Evolutionary conservation across 2,888 invertebrate species (phyloP).

Genomic region (Rhodophaea formosa): DNA sequence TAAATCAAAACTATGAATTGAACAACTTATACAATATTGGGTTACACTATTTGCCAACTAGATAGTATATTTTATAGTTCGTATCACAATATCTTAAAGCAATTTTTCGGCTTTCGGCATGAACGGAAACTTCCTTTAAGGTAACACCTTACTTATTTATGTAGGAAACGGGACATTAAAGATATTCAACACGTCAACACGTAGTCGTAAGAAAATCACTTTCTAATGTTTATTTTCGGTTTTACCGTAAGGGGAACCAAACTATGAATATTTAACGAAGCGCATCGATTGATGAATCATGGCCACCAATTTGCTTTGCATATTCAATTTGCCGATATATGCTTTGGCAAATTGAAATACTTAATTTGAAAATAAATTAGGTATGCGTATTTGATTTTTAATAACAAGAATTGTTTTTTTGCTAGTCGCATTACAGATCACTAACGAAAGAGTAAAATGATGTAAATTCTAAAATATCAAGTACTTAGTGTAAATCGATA

Average conservation of each 20-base stretch:
- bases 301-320: constrained; percentile 1
- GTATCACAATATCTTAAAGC: too few relatives aligned
- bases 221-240: constrained; percentile 12
- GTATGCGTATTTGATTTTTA: not conserved
- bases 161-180: not conserved
- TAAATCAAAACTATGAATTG: too few relatives aligned
- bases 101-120: too few relatives aligned
- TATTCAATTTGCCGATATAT: not conserved
- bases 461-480: too few relatives aligned
- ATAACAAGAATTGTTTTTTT: not conserved
- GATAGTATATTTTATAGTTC: too few relatives aligned
- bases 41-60: too few relatives aligned
- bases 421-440: too few relatives aligned
- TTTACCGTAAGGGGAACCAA: not conserved
- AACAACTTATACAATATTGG: too few relatives aligned
- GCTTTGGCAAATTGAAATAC: not conserved
- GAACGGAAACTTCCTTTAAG: constrained; percentile 3
- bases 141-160: not conserved
- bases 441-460: too few relatives aligned
- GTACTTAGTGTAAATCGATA: too few relatives aligned
- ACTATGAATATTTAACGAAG: constrained; percentile 8
- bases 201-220: constrained; percentile 9
- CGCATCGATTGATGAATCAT: constrained; percentile 16
- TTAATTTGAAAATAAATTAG: not conserved
- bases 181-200: constrained; percentile 8